A percentile compares a stretch with the other conserved stretches of the same genome.
These are phyloP conservation scores for Acipenser ruthenus DNA, from an alignment of 2,797 vertebrate species.

Conservation along the genomic window DNA sequence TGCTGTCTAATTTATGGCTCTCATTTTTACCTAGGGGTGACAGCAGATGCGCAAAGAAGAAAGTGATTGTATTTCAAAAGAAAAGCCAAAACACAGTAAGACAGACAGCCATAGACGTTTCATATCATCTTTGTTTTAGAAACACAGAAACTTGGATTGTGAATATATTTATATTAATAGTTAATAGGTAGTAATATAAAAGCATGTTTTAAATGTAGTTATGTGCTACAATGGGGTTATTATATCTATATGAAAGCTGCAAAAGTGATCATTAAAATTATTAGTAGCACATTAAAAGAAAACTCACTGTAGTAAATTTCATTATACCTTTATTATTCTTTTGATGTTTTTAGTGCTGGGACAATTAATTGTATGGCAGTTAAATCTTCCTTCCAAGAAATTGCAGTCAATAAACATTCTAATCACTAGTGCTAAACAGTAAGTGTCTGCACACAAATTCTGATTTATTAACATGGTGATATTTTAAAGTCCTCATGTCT, in stretches of 20 bases:
- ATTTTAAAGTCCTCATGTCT: neutral
- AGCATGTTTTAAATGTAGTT: too few species aligned
- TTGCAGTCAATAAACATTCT: constrained; percentile 9
- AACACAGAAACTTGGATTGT: too few species aligned
- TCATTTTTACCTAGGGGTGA: constrained; percentile 52
- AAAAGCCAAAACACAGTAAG: constrained; percentile 5
- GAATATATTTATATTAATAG: too few species aligned
- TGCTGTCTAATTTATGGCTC: constrained; percentile 58
- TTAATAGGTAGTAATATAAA: too few species aligned
- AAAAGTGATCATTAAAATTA: too few species aligned
- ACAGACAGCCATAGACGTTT: neutral
- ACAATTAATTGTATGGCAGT: constrained; percentile 9
- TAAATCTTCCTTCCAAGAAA: constrained; percentile 2
- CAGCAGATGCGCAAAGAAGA: constrained; percentile 41
- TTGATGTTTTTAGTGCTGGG: constrained; percentile 8
- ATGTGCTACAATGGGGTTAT: too few species aligned
- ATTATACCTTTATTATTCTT: too few species aligned
- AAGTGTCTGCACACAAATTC: constrained; percentile 8
- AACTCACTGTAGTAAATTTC: too few species aligned
- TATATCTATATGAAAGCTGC: too few species aligned
- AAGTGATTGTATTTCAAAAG: constrained; percentile 8
- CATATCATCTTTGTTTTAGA: neutral
- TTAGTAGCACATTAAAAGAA: too few species aligned
- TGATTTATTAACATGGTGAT: neutral
- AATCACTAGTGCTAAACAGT: constrained; percentile 5